Evolutionary conservation across 2,797 vertebrate genomes (phyloP).

Genomic region (Neostethus bicornis): DNA sequence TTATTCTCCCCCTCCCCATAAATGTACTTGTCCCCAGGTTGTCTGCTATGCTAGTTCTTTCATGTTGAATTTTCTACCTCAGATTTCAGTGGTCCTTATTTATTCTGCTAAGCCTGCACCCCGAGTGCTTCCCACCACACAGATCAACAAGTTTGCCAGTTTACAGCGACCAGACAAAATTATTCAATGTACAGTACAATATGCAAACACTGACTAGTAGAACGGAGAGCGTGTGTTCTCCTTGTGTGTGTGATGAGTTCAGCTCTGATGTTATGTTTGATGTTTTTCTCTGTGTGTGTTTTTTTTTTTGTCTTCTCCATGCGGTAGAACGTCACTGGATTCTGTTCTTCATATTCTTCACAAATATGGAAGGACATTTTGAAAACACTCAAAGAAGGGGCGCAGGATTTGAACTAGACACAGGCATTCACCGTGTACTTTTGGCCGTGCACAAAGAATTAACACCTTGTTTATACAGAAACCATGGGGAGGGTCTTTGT

Average conservation of each 20-base stretch:
- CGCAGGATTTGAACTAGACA: neutral
- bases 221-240: slow-evolving; percentile 48
- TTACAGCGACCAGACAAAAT: slow-evolving; percentile 69
- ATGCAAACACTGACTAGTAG: slow-evolving; percentile 76
- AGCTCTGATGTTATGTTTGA: slow-evolving; percentile 48
- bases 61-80: slow-evolving; percentile 76
- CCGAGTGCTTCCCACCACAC: slow-evolving; percentile 48
- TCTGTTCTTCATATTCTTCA: slow-evolving; percentile 12
- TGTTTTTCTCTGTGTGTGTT: slow-evolving; percentile 27
- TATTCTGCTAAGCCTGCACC: slow-evolving; percentile 42
- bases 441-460: too few species aligned
- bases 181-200: slow-evolving; percentile 72
- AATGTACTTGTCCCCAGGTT: neutral
- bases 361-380: slow-evolving; percentile 15
- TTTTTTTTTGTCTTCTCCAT: slow-evolving; percentile 41
- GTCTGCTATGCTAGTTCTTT: slow-evolving; percentile 36
- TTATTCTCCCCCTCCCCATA: too few species aligned
- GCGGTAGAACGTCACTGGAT: slow-evolving; percentile 37
- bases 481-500: too few species aligned
- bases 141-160: slow-evolving; percentile 68
- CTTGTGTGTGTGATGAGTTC: slow-evolving; percentile 48
- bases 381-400: slow-evolving; percentile 5
- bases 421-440: too few species aligned
- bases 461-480: too few species aligned
- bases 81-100: slow-evolving; percentile 62